Evolutionary conservation across 1,140 invertebrate genomes (phyloP).

Genomic region (Diplogasteroides magnus): DNA sequence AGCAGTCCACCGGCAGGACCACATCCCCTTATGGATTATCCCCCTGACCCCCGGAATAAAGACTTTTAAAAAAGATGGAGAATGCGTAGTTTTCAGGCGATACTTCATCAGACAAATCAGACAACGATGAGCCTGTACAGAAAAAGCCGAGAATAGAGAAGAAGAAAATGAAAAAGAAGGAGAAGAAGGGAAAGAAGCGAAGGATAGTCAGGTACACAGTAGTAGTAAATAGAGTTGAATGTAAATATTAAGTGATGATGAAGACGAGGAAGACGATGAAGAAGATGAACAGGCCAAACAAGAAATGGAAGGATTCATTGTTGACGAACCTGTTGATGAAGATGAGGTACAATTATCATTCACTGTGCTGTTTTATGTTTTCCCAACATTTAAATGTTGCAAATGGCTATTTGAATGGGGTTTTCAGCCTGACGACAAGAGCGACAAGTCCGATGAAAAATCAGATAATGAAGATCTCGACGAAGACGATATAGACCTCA

Average conservation of each 20-base stretch:
- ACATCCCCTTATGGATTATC: too few relatives aligned
- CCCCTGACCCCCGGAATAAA: too few relatives aligned
- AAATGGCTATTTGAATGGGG: background rate
- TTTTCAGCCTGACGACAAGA: background rate
- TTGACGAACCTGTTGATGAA: constrained; percentile 31
- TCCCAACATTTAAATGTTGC: background rate
- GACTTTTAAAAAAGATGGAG: background rate
- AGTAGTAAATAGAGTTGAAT: constrained; percentile 24
- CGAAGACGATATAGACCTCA: constrained; percentile 94
- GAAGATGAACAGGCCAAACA: constrained; percentile 40
- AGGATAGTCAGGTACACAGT: too few relatives aligned
- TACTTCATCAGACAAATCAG: constrained; percentile 1
- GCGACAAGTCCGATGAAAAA: constrained; percentile 12
- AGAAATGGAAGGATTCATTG: constrained; percentile 41
- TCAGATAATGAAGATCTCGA: constrained; percentile 68
- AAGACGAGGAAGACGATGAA: constrained; percentile 49
- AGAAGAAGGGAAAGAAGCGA: constrained; percentile 37
- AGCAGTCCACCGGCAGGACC: too few relatives aligned
- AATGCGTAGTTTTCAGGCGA: constrained; percentile 3
- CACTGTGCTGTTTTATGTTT: background rate
- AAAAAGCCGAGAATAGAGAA: constrained; percentile 42
- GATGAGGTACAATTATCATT: constrained; percentile 12
- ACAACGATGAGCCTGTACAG: constrained; percentile 23
- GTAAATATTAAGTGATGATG: constrained; percentile 42
- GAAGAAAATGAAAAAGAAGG: constrained; percentile 39